phyloP scores from a whole-genome alignment of 2,888 invertebrate genomes.

The Thysanoteuthis rhombus region DNA sequence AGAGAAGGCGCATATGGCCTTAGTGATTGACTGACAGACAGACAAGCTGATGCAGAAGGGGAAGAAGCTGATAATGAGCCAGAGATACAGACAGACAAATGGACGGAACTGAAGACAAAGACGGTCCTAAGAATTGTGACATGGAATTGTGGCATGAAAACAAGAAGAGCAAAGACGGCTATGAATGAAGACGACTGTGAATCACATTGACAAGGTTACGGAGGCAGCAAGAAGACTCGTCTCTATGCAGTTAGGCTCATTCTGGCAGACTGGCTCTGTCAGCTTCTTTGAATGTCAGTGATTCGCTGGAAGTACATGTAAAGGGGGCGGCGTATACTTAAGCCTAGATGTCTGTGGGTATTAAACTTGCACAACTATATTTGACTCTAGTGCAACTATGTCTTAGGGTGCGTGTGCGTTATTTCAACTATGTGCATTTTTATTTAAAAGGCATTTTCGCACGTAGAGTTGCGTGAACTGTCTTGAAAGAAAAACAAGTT shows the following conservation, averaged over 20 bases:
- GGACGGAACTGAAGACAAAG: not conserved
- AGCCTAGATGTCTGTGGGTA: not conserved
- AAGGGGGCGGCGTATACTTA: not conserved
- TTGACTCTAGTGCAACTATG: too few relatives aligned
- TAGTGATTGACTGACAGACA: too few relatives aligned
- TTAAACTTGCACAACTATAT: too few relatives aligned
- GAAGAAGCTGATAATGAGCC: not conserved
- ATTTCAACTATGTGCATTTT: not conserved
- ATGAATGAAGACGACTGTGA: not conserved
- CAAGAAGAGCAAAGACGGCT: not conserved
- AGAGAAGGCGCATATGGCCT: too few relatives aligned
- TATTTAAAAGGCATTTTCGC: not conserved
- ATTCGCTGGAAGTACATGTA: not conserved
- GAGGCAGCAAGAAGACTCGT: not conserved
- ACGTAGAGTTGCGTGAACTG: not conserved
- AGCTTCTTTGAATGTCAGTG: not conserved
- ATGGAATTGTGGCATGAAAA: not conserved
- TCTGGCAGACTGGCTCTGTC: not conserved
- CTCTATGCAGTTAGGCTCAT: not conserved
- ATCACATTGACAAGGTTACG: not conserved
- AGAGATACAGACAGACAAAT: not conserved
- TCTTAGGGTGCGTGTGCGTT: not conserved
- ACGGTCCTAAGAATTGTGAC: not conserved
- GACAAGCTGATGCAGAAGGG: too few relatives aligned
- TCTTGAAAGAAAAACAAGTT: not conserved